Base-by-base conservation (phyloP, 1,140 invertebrate genomes). In the Polypedilum vanderplanki region DNA sequence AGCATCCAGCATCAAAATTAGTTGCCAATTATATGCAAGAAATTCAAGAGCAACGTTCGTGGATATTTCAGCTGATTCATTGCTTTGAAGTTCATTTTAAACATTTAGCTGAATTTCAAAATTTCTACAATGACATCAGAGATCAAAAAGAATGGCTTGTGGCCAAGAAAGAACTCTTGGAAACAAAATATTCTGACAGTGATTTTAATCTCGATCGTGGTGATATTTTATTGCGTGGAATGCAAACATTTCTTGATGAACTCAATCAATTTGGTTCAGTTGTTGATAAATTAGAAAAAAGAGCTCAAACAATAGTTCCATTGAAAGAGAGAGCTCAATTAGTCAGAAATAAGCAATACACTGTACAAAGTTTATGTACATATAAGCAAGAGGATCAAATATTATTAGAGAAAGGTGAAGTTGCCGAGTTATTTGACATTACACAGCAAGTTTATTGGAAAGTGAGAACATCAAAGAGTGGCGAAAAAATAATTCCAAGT, bases 21-120 rank as follows among this genome's bases (percentile, higher is more conserved):
- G 96, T 98, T 77, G 95, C 98, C 85, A 89, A 92, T 0, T 95
- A 96, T 83, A 89, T 97, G 84, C 89, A 92, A 75, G 93, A 93
- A 70, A 74, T 98, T 91, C 94, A 97, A 83, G 93, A 91, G 0
- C 94, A 97, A 82, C 98, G 96, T 95, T 92, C 94, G 15, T 97
- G 95, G 95, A 84, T 98, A 0, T 84, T 97, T 0, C 94, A 97
- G 78, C 84, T 98, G 7, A 95, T 93, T 0, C 87, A 93, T 17
- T 97, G 95, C 78, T 85, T 98, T 2, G 95, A 98, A 82, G 91
- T 91, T 1, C 96, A 98, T 83, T 83, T 98, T 7, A 93, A 93
- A 80, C 90, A 97, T 81, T 91, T 94, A 3, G 87, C 90, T 0
- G 89, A 91, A 67, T 93, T 95, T 80, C 93, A 97, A 79, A 87